These are phyloP conservation scores for Cartodere bifasciata DNA, from an alignment of 2,888 invertebrate species.

Conservation along the genomic window DNA sequence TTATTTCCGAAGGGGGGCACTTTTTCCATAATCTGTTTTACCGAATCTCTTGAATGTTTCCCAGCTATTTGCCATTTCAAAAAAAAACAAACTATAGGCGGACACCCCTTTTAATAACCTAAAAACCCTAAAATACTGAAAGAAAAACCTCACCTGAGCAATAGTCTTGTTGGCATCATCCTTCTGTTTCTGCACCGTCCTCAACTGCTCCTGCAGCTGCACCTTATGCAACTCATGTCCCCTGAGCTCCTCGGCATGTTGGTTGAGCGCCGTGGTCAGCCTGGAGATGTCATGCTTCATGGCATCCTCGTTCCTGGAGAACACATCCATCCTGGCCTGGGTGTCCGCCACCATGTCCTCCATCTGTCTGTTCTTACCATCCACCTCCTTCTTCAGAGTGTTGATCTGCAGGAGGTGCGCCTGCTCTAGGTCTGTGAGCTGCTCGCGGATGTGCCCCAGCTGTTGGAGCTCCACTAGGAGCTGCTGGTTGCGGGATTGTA, in stretches of 20 bases:
- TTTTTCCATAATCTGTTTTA: no score
- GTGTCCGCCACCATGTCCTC: conserved; percentile 9
- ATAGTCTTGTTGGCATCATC: conserved; percentile 42
- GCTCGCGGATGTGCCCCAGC: conserved; percentile 21
- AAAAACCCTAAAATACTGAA: no score
- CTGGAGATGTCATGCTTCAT: conserved; percentile 36
- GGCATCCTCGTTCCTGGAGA: conserved; percentile 37
- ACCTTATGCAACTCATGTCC: conserved; percentile 29
- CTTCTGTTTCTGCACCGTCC: conserved; percentile 37
- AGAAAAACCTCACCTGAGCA: conserved; percentile 34
- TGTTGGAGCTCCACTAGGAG: conserved; percentile 38
- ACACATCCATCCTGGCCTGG: conserved; percentile 14
- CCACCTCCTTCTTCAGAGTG: conserved; percentile 38
- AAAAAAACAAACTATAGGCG: no score
- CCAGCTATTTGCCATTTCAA: no score
- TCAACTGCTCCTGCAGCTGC: conserved; percentile 41
- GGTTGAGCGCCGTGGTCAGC: conserved; percentile 27
- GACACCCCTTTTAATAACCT: no score
- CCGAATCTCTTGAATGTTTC: no score
- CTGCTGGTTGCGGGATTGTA: conserved; percentile 26
- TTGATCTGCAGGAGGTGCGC: conserved; percentile 22
- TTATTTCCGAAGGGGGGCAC: no score
- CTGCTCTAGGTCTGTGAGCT: conserved; percentile 26
- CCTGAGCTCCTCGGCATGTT: conserved; percentile 36
- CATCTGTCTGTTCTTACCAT: conserved; percentile 38